Evolutionary conservation across 2,113 vertebrate species (phyloP).

Genomic region (Conger conger): DNA sequence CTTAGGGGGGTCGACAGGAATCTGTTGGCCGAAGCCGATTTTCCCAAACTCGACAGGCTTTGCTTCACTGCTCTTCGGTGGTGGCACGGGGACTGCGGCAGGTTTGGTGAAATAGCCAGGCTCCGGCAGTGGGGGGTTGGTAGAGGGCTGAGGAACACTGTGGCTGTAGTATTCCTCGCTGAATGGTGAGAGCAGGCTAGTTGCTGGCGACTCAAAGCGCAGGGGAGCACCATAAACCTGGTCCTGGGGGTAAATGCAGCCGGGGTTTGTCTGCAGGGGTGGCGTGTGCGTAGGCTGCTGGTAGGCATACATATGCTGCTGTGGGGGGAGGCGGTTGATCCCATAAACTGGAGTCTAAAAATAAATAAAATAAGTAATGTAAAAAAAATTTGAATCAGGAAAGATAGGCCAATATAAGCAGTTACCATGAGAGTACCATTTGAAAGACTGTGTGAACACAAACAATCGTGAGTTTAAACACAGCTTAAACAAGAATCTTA

Average conservation of each 20-base stretch:
- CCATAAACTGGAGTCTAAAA: slow-evolving; percentile 83
- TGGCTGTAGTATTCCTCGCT: slow-evolving; percentile 89
- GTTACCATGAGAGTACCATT: neutral
- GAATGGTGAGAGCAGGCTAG: slow-evolving; percentile 85
- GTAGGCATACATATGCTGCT: slow-evolving; percentile 89
- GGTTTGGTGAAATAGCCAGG: slow-evolving; percentile 96
- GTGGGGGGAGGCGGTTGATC: slow-evolving; percentile 86
- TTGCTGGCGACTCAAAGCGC: slow-evolving; percentile 86
- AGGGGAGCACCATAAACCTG: slow-evolving; percentile 80
- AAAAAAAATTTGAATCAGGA: neutral
- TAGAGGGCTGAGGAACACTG: slow-evolving; percentile 76
- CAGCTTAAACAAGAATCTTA: neutral
- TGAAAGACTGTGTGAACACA: neutral
- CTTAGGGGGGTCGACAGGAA: slow-evolving; percentile 75
- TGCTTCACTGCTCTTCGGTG: slow-evolving; percentile 73
- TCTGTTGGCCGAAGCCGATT: slow-evolving; percentile 76
- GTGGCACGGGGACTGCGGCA: slow-evolving; percentile 63
- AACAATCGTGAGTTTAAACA: neutral
- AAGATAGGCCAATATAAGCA: neutral
- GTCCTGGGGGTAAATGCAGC: slow-evolving; percentile 91
- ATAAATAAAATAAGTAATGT: slow-evolving; percentile 25
- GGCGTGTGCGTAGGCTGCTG: slow-evolving; percentile 88
- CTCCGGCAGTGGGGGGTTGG: slow-evolving; percentile 88
- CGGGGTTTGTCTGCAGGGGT: slow-evolving; percentile 78
- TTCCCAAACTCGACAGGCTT: slow-evolving; percentile 81